Evolutionary conservation across 2,113 vertebrate species (phyloP), one percentile per base, ranked within the genome.

Genomic region (Saimiri boliviensis): DNA sequence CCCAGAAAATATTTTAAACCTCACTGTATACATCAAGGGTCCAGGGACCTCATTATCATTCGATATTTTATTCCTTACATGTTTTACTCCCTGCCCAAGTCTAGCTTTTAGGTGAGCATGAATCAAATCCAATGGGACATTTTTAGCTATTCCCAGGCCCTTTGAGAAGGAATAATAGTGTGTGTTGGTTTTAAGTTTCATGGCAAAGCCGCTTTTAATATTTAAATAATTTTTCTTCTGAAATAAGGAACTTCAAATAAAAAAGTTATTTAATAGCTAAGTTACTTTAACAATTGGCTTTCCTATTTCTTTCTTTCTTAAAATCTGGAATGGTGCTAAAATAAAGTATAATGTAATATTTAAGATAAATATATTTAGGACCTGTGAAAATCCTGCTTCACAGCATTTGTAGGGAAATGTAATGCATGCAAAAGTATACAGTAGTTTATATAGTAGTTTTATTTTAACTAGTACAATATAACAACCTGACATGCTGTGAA

Each of bases 381-480:
- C 13, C 96, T 97, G 89, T 96, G 98, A 97, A 98, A 98, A 98
- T 98, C 97, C 97, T 98, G 63, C 98, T 98, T 98, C 90, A 77
- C 92, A 91, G 83, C 82, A 81, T 97, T 98, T 97, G 94, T 97
- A 97, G 76, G 97, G 96, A 98, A 98, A 98, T 95, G 94, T 98
- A 98, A 98, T 98, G 97, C 96, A 86, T 98, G 96, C 97, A 1
- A 96, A 98, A 98, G 96, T 95, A 97, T 97, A 97, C 97, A 98
- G 97, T 96, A 97, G 98, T 98, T 98, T 98, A 98, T 98, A 98
- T 97, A 98, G 98, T 98, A 98, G 98, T 99, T 99, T 98, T 98
- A 98, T 99, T 99, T 99, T 98, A 99, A 98, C 98, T 98, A 98
- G 98, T 98, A 98, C 98, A 98, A 98, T 99, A 98, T 98, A 99